These are phyloP conservation scores for Temnothorax nylanderi DNA, from an alignment of 1,140 invertebrate genomes.

Conservation along the genomic window DNA sequence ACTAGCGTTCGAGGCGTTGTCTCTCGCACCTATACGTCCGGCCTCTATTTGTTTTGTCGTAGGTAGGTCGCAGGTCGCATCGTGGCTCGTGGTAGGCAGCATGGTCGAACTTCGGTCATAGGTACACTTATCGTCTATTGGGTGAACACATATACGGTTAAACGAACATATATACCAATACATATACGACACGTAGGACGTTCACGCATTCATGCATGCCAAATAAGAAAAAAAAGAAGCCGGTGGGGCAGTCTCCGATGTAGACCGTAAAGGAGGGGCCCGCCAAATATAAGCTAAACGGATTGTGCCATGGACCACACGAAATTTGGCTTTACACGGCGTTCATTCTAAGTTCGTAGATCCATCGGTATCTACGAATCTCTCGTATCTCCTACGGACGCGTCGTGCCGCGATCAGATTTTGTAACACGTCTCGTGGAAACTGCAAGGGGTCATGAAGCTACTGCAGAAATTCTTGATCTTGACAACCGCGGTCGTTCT, in stretches of 20 bases:
- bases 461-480: conserved; percentile 62
- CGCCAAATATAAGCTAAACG: conserved; percentile 83
- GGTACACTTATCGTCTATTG: conserved; percentile 50
- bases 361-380: neutral
- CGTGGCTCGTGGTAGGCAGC: conserved; percentile 47
- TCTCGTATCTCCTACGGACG: neutral
- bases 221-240: conserved; percentile 79
- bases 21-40: neutral
- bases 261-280: conserved; percentile 76
- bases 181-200: conserved; percentile 7
- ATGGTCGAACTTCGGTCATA: conserved; percentile 3
- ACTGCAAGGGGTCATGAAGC: conserved; percentile 71
- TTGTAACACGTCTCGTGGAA: conserved; percentile 12
- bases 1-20: conserved; percentile 3
- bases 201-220: conserved; percentile 74
- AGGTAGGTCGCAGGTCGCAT: conserved; percentile 73
- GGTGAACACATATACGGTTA: conserved; percentile 38
- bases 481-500: conserved; percentile 71
- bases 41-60: conserved; percentile 54
- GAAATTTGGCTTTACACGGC: conserved; percentile 82
- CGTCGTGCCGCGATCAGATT: conserved; percentile 29
- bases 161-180: neutral
- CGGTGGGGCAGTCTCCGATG: conserved; percentile 74
- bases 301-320: conserved; percentile 84
- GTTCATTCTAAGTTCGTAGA: conserved; percentile 62